Evolutionary conservation across 1,140 invertebrate species (phyloP).

Genomic region (Gryllus bimaculatus): DNA sequence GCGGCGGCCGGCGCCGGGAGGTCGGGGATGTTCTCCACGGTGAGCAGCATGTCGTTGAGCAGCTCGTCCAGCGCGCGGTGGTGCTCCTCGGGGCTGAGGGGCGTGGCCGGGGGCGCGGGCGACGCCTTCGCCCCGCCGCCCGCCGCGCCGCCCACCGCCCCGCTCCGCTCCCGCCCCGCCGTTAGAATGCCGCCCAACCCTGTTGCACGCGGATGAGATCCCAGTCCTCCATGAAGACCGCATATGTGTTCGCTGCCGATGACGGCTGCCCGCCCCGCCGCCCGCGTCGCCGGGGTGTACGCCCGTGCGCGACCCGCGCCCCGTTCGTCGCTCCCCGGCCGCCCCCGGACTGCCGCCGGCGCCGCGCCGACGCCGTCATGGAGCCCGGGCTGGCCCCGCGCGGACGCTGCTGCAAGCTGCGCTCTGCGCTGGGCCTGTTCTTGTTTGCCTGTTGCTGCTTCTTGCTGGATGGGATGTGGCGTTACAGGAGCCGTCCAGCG

Average conservation of each 20-base stretch:
- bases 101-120: constrained; percentile 4
- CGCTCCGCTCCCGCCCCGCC: neutral
- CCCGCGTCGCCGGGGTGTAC: constrained; percentile 6
- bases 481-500: constrained; percentile 81
- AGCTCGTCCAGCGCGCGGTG: constrained; percentile 61
- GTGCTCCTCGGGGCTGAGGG: constrained; percentile 17
- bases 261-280: constrained; percentile 14
- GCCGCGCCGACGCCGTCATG: neutral
- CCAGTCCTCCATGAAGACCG: constrained; percentile 77
- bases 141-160: neutral
- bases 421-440: constrained; percentile 12
- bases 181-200: constrained; percentile 8
- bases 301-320: no score
- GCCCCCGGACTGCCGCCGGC: neutral
- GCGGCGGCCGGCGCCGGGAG: constrained; percentile 32
- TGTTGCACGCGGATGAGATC: constrained; percentile 56
- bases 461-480: constrained; percentile 67
- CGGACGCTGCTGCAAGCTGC: constrained; percentile 16
- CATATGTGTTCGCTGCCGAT: constrained; percentile 51
- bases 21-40: constrained; percentile 66
- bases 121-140: constrained; percentile 6
- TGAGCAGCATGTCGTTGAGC: constrained; percentile 70
- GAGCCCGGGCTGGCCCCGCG: constrained; percentile 13
- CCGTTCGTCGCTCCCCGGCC: neutral
- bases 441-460: constrained; percentile 36